Conservation (phyloP, 2,113 vertebrate genomes). For the Pomatostomus ruficeps region DNA sequence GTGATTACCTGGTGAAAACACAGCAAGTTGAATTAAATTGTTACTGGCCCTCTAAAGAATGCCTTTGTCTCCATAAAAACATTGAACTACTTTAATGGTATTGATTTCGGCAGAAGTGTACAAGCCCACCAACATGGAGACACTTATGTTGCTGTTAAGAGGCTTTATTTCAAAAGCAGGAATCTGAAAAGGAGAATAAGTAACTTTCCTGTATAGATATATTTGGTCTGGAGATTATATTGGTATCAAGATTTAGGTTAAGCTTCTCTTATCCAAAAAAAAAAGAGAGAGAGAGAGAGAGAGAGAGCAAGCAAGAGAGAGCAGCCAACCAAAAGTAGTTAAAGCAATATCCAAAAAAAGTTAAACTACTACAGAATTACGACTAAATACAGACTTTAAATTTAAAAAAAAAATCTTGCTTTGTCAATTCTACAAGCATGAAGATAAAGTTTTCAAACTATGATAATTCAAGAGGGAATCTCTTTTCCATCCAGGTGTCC, state of each 20-base stretch:
- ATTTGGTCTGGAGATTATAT: not conserved
- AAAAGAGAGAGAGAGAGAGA: not conserved
- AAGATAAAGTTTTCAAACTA: not conserved
- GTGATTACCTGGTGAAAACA: not conserved
- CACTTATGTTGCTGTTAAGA: not conserved
- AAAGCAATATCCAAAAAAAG: not conserved
- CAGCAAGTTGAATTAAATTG: not conserved
- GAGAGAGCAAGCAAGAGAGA: not conserved
- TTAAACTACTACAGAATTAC: not conserved
- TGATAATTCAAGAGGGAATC: not conserved
- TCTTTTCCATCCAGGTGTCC: not conserved
- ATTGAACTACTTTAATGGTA: not conserved
- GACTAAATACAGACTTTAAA: not conserved
- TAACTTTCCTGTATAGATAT: not conserved
- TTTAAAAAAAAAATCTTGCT: not conserved
- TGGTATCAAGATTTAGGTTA: not conserved
- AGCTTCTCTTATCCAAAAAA: not conserved
- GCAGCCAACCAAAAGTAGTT: not conserved
- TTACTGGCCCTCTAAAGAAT: not conserved
- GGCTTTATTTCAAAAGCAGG: not conserved
- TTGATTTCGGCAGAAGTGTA: constrained; percentile 1
- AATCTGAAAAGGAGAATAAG: not conserved
- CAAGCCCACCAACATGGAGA: not conserved
- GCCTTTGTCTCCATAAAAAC: not conserved
- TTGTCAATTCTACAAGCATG: not conserved